Evolutionary conservation across 2,888 invertebrate species (phyloP).

Genomic region (Dendrolimus pini): DNA sequence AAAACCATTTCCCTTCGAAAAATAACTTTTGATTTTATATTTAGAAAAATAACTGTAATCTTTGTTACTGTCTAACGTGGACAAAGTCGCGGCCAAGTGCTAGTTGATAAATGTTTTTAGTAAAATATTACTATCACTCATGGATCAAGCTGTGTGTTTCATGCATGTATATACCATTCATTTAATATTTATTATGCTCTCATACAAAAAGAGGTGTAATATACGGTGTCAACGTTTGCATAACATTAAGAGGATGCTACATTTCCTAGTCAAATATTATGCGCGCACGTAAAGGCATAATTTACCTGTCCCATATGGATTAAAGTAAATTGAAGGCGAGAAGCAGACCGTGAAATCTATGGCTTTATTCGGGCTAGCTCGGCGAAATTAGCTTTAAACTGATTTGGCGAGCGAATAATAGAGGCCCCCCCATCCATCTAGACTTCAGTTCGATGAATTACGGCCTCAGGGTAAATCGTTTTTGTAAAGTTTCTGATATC

Average conservation of each 20-base stretch:
- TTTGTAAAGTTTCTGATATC: neutral
- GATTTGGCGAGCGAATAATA: constrained; percentile 17
- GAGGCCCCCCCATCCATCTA: constrained; percentile 11
- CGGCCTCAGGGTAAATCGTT: constrained; percentile 10
- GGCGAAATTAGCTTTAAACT: constrained; percentile 27
- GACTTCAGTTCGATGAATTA: constrained; percentile 24
- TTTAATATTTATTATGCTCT: constrained; percentile 14
- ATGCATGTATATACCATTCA: constrained; percentile 1
- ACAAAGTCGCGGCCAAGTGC: no score
- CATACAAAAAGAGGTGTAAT: constrained; percentile 3
- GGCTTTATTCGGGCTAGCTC: constrained; percentile 23
- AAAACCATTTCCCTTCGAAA: no score
- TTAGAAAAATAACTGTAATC: no score
- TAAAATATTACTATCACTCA: neutral
- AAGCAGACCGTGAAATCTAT: constrained; percentile 36
- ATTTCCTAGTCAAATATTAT: constrained; percentile 29
- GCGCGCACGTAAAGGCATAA: constrained; percentile 25
- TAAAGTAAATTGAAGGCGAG: constrained; percentile 33
- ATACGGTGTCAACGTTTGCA: constrained; percentile 15
- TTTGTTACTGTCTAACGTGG: no score
- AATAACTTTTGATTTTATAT: no score
- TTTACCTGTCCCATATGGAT: constrained; percentile 32
- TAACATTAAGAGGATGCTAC: constrained; percentile 18
- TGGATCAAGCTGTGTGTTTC: neutral
- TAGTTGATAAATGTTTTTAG: no score